phyloP scores from a whole-genome alignment of 1,140 invertebrate species.

The Cecropterus lyciades region DNA sequence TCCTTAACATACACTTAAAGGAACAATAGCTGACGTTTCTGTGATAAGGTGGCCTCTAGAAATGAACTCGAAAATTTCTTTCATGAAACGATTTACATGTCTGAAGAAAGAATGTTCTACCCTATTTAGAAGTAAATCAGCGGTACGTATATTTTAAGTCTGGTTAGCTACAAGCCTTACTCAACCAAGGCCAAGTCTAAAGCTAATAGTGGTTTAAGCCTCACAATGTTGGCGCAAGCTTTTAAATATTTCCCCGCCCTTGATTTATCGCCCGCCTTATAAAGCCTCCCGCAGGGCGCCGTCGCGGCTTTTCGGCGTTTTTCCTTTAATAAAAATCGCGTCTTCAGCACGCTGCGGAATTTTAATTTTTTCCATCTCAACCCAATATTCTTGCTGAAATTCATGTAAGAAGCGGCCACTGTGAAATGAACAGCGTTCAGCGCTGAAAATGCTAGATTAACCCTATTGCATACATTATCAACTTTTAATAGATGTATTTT shows the following conservation, averaged over 20 bases:
- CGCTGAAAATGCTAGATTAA: constrained; percentile 14
- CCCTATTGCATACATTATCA: not conserved
- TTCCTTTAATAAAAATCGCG: constrained; percentile 76
- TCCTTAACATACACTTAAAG: too few species aligned
- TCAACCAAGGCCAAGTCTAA: constrained; percentile 6
- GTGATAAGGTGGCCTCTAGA: too few species aligned
- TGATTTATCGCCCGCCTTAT: constrained; percentile 78
- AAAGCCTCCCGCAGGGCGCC: constrained; percentile 72
- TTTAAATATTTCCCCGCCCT: constrained; percentile 77
- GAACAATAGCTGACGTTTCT: too few species aligned
- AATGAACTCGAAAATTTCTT: too few species aligned
- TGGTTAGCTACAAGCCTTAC: not conserved
- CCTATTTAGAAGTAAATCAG: too few species aligned
- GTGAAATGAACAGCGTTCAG: constrained; percentile 56
- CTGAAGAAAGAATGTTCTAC: too few species aligned
- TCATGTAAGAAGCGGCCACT: constrained; percentile 58
- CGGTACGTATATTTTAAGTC: too few species aligned
- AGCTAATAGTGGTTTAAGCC: constrained; percentile 44
- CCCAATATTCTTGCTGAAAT: constrained; percentile 62
- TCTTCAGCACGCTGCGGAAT: constrained; percentile 63
- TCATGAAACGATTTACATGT: too few species aligned
- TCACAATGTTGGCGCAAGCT: constrained; percentile 66
- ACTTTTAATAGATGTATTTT: too few species aligned
- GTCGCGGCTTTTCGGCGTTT: constrained; percentile 68
- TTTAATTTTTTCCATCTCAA: constrained; percentile 67